Base-by-base conservation (phyloP, 2,113 vertebrate genomes). In the Polyodon spathula region DNA sequence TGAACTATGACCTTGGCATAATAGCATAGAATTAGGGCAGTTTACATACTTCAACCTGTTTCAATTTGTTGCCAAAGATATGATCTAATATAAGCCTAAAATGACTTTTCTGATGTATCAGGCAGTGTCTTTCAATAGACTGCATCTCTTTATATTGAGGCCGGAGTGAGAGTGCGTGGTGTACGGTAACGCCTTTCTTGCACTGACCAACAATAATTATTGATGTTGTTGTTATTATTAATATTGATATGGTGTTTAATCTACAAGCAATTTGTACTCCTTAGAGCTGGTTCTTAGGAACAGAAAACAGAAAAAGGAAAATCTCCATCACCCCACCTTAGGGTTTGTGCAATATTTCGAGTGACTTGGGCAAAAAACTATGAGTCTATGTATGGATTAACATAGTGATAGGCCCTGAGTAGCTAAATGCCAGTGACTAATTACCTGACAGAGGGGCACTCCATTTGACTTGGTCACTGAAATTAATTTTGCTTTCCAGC, bases 361-460 rank as follows among this genome's bases (percentile, higher is more conserved):
- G 74, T 79, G 82, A 87, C 85, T 81, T 48, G 42, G 74, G 81
- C 76, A 42, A 53, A 81, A 82, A 76, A 73, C 78, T 76, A 63
- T 69, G 66, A 85, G 80, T 88, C 86, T 89, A 79, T 75, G 87
- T 94, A 91, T 94, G 88, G 92, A 95, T 95, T 93, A 91, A 80
- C 83, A 73, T 80, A 44, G 81, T 85, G 86, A 95, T 92, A 82
- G 85, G 82, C 84, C 78, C 72, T 87, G 89, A 94, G 90, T 89
- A 88, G 87, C 86, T 83, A 76, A 89, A 89, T 88, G 88, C 64
- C 76, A 77, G 87, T 92, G 92, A 97, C 88, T 94, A 94, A 97
- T 97, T 91, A 84, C 91, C 93, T 95, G 93, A 92, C 92, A 93
- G 78, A 81, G 80, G 82, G 83, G 82, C 80, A 87, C 88, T 90